A percentile compares a stretch with the other conserved stretches of the same genome.
Evolutionary conservation across 2,888 invertebrate species (phyloP).

Genomic region (Meiosimyza decipiens): DNA sequence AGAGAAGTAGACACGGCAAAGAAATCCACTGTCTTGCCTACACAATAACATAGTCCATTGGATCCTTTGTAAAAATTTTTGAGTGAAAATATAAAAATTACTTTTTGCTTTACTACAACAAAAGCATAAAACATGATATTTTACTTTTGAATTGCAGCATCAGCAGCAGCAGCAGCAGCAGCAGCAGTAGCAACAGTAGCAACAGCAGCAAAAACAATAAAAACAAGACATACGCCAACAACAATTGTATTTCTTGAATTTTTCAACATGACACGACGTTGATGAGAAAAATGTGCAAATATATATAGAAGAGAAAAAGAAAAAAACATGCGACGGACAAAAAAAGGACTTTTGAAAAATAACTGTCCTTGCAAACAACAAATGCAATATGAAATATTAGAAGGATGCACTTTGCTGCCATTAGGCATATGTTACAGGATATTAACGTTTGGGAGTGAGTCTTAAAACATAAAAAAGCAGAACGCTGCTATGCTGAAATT

Average conservation of each 20-base stretch:
- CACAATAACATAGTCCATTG: constrained; percentile 18
- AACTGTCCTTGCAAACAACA: constrained; percentile 25
- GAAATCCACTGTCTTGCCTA: background rate
- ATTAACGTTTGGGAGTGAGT: background rate
- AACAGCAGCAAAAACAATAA: constrained; percentile 8
- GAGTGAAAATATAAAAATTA: background rate
- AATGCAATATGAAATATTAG: constrained; percentile 35
- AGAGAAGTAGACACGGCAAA: constrained; percentile 6
- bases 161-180: background rate
- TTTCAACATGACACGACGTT: constrained; percentile 36
- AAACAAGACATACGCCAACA: background rate
- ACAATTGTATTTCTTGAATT: constrained; percentile 17
- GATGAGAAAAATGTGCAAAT: constrained; percentile 32
- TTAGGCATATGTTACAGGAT: constrained; percentile 28
- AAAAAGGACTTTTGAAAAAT: constrained; percentile 26
- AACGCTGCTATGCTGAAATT: background rate
- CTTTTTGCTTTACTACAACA: constrained; percentile 30
- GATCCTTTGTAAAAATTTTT: constrained; percentile 12
- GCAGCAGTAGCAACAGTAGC: background rate
- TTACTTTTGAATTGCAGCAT: constrained; percentile 28
- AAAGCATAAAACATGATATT: constrained; percentile 35
- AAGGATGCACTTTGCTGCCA: constrained; percentile 31
- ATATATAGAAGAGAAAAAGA: background rate
- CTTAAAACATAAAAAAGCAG: background rate
- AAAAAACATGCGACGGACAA: background rate